phyloP scores from a whole-genome alignment of 2,888 invertebrate species.

The Buathra laborator region DNA sequence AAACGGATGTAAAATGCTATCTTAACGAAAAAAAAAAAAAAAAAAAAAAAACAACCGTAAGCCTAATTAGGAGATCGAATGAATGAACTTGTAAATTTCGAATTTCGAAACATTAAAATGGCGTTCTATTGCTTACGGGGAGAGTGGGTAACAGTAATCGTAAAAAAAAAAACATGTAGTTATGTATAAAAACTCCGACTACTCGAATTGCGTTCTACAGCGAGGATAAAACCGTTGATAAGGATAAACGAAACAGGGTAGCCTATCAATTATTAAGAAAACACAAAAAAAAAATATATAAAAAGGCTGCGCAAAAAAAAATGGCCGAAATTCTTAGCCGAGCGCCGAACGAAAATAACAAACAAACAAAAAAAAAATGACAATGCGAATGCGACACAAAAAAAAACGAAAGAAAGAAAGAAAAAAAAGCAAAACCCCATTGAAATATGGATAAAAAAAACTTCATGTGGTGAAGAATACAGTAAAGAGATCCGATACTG shows the following conservation, averaged over 20 bases:
- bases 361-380: constrained; percentile 43
- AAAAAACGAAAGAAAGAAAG: constrained; percentile 9
- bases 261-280: constrained; percentile 83
- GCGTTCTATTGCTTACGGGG: constrained; percentile 21
- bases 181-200: constrained; percentile 53
- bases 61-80: constrained; percentile 38
- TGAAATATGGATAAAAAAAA: constrained; percentile 30
- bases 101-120: constrained; percentile 13
- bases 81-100: constrained; percentile 35
- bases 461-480: constrained; percentile 25
- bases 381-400: constrained; percentile 40
- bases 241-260: constrained; percentile 84
- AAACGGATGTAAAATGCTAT: constrained; percentile 9
- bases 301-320: constrained; percentile 67
- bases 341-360: constrained; percentile 39
- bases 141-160: constrained; percentile 18
- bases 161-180: constrained; percentile 5
- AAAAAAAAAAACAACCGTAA: neutral
- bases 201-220: constrained; percentile 61
- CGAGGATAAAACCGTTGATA: constrained; percentile 78
- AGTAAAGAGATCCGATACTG: constrained; percentile 25
- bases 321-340: constrained; percentile 38
- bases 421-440: constrained; percentile 39
- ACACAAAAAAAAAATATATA: constrained; percentile 63
- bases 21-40: neutral